These are phyloP conservation scores for Aramus guarauna DNA, from an alignment of 2,113 vertebrate genomes.

Conservation along the genomic window DNA sequence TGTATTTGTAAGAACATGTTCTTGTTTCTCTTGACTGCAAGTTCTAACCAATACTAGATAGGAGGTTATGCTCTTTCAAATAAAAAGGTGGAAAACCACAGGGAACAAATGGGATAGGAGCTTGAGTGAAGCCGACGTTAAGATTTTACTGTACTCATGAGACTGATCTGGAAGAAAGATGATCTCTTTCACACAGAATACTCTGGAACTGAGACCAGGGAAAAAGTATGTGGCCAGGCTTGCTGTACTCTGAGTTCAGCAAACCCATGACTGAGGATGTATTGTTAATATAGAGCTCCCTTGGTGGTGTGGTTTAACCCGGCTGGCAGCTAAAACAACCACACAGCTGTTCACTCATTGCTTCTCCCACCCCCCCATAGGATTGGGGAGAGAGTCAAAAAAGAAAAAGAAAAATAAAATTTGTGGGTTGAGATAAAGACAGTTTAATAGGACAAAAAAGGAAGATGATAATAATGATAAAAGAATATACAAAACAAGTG, in stretches of 20 bases:
- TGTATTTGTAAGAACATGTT: not conserved
- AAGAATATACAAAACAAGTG: no score
- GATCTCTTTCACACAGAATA: not conserved
- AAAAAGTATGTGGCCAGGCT: not conserved
- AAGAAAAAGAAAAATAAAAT: no score
- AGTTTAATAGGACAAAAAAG: no score
- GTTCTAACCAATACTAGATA: not conserved
- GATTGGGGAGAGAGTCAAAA: no score
- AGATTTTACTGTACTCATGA: not conserved
- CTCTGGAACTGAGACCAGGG: not conserved
- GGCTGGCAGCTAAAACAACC: no score
- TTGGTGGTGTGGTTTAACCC: not conserved
- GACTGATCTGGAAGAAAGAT: not conserved
- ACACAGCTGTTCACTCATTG: no score
- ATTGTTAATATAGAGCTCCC: not conserved
- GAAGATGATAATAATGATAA: no score
- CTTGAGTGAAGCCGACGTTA: not conserved
- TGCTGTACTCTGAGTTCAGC: not conserved
- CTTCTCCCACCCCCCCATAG: no score
- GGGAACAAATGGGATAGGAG: not conserved
- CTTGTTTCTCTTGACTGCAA: not conserved
- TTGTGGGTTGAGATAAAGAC: no score
- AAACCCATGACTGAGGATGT: not conserved
- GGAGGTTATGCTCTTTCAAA: not conserved
- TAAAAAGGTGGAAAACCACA: not conserved